Conservation (phyloP, 2,888 invertebrate species). For the Euphydryas editha region DNA sequence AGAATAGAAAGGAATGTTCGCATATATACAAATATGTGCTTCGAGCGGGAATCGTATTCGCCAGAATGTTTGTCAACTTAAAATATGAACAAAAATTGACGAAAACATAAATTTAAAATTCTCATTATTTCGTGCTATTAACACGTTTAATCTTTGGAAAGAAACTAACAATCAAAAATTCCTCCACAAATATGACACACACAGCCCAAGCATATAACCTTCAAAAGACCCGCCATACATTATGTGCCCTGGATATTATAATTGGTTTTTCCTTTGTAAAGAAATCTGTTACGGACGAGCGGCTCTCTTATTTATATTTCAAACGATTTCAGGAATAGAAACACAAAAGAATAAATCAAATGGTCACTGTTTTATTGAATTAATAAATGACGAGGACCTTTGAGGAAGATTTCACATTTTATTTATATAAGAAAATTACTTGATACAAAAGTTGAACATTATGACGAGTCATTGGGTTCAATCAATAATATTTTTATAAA, state of each 20-base stretch:
- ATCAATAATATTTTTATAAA: too few species aligned
- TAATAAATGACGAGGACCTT: neutral
- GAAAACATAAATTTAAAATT: neutral
- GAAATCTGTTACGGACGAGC: constrained; percentile 30
- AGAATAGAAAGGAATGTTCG: too few species aligned
- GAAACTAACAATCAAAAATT: neutral
- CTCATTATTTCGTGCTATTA: neutral
- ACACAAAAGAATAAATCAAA: constrained; percentile 31
- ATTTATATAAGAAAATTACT: neutral
- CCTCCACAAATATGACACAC: neutral
- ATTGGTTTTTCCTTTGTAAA: constrained; percentile 37
- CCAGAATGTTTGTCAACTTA: too few species aligned
- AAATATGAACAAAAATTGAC: too few species aligned
- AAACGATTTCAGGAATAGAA: constrained; percentile 26
- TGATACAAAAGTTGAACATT: neutral
- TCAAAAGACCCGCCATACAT: constrained; percentile 9
- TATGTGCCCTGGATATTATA: constrained; percentile 24
- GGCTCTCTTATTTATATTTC: constrained; percentile 25
- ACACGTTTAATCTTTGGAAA: neutral
- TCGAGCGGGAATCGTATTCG: too few species aligned
- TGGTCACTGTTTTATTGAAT: constrained; percentile 22
- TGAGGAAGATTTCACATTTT: neutral
- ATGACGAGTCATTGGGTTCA: too few species aligned
- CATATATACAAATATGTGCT: too few species aligned
- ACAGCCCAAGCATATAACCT: neutral